A percentile compares a stretch with the other conserved stretches of the same genome.
phyloP scores from a whole-genome alignment of 2,797 vertebrate genomes.

The Enteromius radiatus region DNA sequence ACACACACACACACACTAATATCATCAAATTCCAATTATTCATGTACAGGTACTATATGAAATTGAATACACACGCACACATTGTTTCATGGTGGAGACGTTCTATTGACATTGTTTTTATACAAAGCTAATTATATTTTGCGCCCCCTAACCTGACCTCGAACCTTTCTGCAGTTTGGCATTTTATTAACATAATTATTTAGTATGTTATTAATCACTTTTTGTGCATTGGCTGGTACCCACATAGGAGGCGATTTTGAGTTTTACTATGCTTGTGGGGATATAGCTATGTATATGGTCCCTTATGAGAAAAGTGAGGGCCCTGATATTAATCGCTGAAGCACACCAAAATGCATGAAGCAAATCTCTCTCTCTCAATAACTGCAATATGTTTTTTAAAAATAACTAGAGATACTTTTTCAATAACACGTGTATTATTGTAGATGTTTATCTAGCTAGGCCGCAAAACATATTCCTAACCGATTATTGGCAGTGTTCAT shows the following conservation, averaged over 20 bases:
- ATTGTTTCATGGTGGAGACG: not conserved
- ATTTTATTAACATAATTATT: not conserved
- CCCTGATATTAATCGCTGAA: not conserved
- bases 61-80: not conserved
- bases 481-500: constrained; percentile 24
- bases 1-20: not conserved
- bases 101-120: not conserved
- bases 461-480: constrained; percentile 26
- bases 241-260: not conserved
- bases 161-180: not conserved
- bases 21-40: constrained; percentile 17
- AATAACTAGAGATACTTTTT: constrained; percentile 5
- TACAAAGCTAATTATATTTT: constrained; percentile 1
- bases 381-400: constrained; percentile 25
- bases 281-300: not conserved
- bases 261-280: not conserved
- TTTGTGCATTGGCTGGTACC: not conserved
- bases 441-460: constrained; percentile 22
- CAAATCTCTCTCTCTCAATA: not conserved
- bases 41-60: not conserved
- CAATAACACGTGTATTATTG: constrained; percentile 27
- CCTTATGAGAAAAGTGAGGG: no score
- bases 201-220: not conserved
- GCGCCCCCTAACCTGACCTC: not conserved
- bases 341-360: not conserved